Percentiles rank a stretch among this genome's conserved stretches.
phyloP scores from a whole-genome alignment of 2,888 invertebrate species.

The Athripsodes cinereus region DNA sequence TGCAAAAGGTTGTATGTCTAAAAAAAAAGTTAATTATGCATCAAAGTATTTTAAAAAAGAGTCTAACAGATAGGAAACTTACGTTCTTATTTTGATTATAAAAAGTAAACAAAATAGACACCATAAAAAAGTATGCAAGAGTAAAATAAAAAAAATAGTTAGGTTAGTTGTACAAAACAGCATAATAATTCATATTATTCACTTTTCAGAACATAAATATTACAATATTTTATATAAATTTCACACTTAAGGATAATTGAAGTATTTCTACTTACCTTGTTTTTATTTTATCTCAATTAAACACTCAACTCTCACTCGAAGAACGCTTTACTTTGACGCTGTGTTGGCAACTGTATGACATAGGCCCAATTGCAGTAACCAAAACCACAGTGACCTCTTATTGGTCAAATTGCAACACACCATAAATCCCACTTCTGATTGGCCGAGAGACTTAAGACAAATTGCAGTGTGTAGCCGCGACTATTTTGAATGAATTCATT shows the following conservation, averaged over 20 bases:
- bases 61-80: background rate
- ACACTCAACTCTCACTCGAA: background rate
- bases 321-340: background rate
- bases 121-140: too few relatives aligned
- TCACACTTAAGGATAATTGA: background rate
- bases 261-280: background rate
- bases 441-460: too few relatives aligned
- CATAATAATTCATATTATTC: background rate
- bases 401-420: too few relatives aligned
- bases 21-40: background rate
- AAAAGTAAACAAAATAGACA: too few relatives aligned
- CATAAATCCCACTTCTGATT: too few relatives aligned
- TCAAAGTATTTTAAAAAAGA: background rate
- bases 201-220: too few relatives aligned
- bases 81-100: background rate
- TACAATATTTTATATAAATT: background rate
- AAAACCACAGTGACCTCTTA: too few relatives aligned
- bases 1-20: background rate
- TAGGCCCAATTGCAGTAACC: too few relatives aligned
- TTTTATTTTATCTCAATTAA: background rate
- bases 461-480: too few relatives aligned
- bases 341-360: background rate
- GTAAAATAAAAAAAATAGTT: background rate
- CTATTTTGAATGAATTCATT: too few relatives aligned
- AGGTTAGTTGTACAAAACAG: background rate